Base-by-base conservation (phyloP, 2,888 invertebrate species). In the Aethes cnicana region DNA sequence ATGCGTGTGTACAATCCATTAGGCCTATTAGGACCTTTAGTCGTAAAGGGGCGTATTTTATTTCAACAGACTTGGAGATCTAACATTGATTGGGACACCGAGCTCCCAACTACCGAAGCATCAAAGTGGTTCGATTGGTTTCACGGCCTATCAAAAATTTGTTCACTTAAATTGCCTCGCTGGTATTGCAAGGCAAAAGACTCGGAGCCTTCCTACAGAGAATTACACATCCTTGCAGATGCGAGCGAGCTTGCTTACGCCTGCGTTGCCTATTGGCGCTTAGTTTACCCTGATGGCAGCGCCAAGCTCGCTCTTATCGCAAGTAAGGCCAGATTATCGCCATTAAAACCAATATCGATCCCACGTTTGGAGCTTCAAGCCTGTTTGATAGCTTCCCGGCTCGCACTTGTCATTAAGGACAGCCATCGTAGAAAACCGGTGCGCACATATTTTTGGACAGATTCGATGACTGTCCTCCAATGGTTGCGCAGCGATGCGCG, bases 401-500 rank as follows among this genome's bases (percentile, higher is more conserved):
- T 47, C 1, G 54, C 54, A 1, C n/a, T 9, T 14, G 12, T 42
- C 35, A 49, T 37, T 9, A 35, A 8, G 12, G 16, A 20, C 26
- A 49, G 14, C 42, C 36, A 18, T 41, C 21, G 32, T 3, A 18
- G 35, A 18, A 14, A 16, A 8, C 23, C 39, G 18, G 20, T 14
- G 0, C 23, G 25, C 17, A n/a, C n/a, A n/a, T 6, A 44, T 1
- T 56, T 57, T 6, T 59, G 56, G 56, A 55, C 57, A 0, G 59
- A 59, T 9, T 53, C 56, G 3, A 48, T 9, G 2, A 60, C 62
- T 1, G 56, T 55, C 1, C 25, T 58, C 1, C 26, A 44, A 1
- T 58, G 59, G 59, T 46, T 58, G 3, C 44, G 52, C 1, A 52
- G 41, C 18, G 54, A 56, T 2, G 32, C 59, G 4, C 36, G 61